phyloP scores from a whole-genome alignment of 2,113 vertebrate genomes.

The Cochlearius cochlearius region DNA sequence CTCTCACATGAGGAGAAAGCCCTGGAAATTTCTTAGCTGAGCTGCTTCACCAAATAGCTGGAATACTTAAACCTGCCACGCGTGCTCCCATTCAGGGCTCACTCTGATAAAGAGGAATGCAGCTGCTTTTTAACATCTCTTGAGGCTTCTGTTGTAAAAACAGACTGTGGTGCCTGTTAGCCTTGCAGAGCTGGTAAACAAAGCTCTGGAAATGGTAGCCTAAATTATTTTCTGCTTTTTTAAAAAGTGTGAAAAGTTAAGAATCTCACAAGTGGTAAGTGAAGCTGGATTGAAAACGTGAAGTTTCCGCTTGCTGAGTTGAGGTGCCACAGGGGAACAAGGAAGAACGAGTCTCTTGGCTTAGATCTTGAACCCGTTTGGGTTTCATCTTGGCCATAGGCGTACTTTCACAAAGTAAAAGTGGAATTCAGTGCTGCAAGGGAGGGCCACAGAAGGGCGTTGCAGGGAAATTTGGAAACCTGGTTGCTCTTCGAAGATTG shows the following conservation, averaged over 20 bases:
- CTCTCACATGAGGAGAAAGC: neutral
- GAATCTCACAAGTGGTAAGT: neutral
- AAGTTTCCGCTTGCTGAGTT: neutral
- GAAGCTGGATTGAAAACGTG: neutral
- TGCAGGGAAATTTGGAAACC: neutral
- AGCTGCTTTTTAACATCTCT: neutral
- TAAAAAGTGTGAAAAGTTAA: neutral
- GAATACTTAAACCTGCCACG: neutral
- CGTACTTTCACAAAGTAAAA: too few species aligned
- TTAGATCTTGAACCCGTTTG: neutral
- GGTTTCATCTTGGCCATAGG: neutral
- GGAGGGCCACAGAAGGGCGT: rapidly evolving
- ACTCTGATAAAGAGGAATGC: neutral
- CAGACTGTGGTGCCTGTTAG: neutral
- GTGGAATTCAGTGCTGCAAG: neutral
- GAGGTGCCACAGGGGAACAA: neutral
- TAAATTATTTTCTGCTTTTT: neutral
- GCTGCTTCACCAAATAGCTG: neutral
- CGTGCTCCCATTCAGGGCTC: too few species aligned
- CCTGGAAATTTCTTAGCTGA: neutral
- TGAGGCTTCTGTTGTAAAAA: neutral
- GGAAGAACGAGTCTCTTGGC: neutral
- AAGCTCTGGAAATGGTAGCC: neutral
- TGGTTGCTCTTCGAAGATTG: neutral
- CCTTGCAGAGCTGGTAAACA: neutral